Conservation (phyloP, 30 jellyfish, hydroid and myxozoan species). For the Aurelia aurita complex sp. Pacific region DNA sequence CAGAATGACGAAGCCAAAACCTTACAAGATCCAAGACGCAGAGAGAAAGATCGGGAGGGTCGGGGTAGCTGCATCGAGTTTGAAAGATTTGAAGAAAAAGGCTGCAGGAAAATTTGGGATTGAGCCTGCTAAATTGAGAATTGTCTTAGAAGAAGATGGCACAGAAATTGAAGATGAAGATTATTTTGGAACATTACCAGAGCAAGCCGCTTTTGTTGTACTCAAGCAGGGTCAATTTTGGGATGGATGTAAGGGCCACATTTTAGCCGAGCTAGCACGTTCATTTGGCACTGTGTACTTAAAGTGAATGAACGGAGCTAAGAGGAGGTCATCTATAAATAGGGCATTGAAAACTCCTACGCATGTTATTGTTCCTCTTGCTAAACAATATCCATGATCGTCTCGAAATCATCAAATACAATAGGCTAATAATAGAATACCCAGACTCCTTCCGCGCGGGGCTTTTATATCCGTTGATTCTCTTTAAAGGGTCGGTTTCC, state of each 20-base stretch:
- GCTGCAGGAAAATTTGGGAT: conserved; percentile 29
- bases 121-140: background rate
- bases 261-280: no score
- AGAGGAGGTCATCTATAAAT: no score
- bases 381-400: no score
- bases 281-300: no score
- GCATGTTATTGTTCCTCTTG: no score
- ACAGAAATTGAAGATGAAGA: conserved; percentile 76
- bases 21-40: conserved; percentile 85
- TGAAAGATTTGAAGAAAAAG: conserved; percentile 70
- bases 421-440: no score
- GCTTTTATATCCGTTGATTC: no score
- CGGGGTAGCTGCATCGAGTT: conserved; percentile 79
- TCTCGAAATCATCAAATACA: no score
- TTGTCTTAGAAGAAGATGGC: conserved; percentile 90
- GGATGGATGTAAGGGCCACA: conserved; percentile 87
- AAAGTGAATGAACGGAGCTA: no score
- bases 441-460: no score
- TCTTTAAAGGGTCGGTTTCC: no score
- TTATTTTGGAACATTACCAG: conserved; percentile 63
- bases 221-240: conserved; percentile 75
- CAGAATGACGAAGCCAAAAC: conserved; percentile 63
- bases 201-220: conserved; percentile 78
- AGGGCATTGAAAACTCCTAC: no score
- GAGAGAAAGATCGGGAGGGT: conserved; percentile 67